phyloP scores from a whole-genome alignment of 2,113 vertebrate genomes.

The Genyomyrus donnyi region DNA sequence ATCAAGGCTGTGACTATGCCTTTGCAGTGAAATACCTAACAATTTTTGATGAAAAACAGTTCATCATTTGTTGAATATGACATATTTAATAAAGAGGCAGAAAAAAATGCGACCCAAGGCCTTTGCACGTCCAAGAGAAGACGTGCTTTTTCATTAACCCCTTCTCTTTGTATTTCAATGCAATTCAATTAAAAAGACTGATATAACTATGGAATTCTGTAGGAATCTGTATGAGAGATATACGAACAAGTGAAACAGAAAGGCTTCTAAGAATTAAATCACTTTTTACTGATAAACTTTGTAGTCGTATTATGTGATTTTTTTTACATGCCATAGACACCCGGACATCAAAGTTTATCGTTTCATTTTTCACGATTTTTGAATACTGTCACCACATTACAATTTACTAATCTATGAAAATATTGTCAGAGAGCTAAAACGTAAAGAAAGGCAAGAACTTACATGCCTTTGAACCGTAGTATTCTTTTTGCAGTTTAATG shows the following conservation, averaged over 20 bases:
- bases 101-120: constrained; percentile 52
- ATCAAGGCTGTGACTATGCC: constrained; percentile 51
- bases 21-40: constrained; percentile 52
- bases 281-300: constrained; percentile 9
- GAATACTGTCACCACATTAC: neutral
- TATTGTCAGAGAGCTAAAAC: neutral
- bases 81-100: constrained; percentile 61
- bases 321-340: constrained; percentile 15
- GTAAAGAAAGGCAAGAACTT: neutral
- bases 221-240: constrained; percentile 46
- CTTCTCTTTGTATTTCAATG: constrained; percentile 46
- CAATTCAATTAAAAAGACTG: constrained; percentile 46
- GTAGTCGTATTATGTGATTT: constrained; percentile 34
- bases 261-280: constrained; percentile 32
- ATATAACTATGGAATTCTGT: constrained; percentile 49
- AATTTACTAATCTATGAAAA: neutral
- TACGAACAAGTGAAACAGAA: constrained; percentile 39
- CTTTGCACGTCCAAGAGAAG: constrained; percentile 45
- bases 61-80: constrained; percentile 51
- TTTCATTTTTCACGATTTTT: neutral
- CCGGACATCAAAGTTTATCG: neutral
- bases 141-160: constrained; percentile 51
- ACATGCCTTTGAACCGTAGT: neutral
- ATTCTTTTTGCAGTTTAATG: neutral
- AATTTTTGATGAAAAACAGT: constrained; percentile 36